phyloP scores from a whole-genome alignment of 1,140 invertebrate genomes.

The Chionoecetes opilio region DNA sequence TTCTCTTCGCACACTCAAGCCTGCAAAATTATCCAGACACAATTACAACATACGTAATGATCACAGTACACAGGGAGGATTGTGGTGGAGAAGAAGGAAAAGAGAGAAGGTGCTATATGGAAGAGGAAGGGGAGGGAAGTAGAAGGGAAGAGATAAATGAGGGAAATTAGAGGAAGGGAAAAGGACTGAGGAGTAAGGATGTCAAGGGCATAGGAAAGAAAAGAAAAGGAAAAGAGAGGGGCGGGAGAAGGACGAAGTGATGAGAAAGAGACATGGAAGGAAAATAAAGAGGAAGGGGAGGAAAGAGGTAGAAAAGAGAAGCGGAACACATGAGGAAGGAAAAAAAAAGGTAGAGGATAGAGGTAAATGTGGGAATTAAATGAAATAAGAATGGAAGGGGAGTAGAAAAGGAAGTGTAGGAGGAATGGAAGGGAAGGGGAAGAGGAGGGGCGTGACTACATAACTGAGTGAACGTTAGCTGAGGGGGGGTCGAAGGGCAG shows the following conservation, averaged over 20 bases:
- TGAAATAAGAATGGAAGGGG: background rate
- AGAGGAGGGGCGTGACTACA: background rate
- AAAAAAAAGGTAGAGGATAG: too few relatives aligned
- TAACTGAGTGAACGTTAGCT: slow-evolving; percentile 6
- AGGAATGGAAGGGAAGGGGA: background rate
- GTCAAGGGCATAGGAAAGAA: background rate
- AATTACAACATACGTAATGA: too few relatives aligned
- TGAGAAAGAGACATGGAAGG: too few relatives aligned
- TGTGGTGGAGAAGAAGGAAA: background rate
- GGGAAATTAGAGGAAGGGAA: background rate
- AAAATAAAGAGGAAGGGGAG: too few relatives aligned
- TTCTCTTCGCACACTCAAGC: too few relatives aligned
- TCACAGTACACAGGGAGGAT: background rate
- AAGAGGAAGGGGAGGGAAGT: background rate
- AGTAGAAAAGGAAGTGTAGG: background rate
- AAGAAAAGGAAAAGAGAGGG: background rate
- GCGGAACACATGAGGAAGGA: too few relatives aligned
- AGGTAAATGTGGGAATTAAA: too few relatives aligned
- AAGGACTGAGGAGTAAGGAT: background rate
- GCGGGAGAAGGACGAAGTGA: background rate
- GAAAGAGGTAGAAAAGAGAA: too few relatives aligned
- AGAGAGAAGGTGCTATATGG: background rate
- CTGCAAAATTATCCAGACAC: too few relatives aligned
- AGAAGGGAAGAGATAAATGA: background rate
- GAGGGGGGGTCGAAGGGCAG: background rate